A percentile compares a stretch with the other conserved stretches of the same genome.
These are phyloP conservation scores for Araneus ventricosus DNA, from an alignment of 1,140 invertebrate genomes.

Conservation along the genomic window DNA sequence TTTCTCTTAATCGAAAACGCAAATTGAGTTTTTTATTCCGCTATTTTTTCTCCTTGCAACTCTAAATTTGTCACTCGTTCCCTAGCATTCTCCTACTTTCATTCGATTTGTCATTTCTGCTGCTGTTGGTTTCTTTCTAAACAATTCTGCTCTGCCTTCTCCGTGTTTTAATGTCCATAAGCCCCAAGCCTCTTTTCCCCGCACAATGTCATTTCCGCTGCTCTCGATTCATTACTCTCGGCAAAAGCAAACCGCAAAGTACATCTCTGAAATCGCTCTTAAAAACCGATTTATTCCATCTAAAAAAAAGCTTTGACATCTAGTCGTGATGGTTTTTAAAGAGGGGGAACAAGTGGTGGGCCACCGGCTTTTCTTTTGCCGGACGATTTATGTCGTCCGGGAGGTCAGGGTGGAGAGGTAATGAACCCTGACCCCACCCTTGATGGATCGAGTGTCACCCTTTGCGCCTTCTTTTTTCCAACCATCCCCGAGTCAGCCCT, in stretches of 20 bases:
- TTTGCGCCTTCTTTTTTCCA: neutral
- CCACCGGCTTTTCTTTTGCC: slow-evolving; percentile 40
- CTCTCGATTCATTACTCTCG: slow-evolving; percentile 26
- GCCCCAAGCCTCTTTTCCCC: neutral
- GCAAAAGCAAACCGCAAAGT: slow-evolving; percentile 6
- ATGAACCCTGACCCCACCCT: slow-evolving; percentile 71
- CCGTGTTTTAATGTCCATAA: neutral
- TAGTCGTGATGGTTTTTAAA: slow-evolving; percentile 20
- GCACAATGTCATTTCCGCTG: neutral
- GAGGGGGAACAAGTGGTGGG: neutral
- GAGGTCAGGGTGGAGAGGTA: slow-evolving; percentile 70
- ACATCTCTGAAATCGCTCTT: slow-evolving; percentile 43
- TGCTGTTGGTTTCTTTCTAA: neutral
- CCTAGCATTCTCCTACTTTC: no score
- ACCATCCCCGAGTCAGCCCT: neutral
- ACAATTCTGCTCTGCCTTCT: neutral
- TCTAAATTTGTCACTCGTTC: neutral
- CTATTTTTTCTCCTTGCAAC: no score
- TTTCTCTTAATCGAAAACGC: no score
- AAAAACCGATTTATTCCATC: slow-evolving; percentile 69
- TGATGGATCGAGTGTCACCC: slow-evolving; percentile 67
- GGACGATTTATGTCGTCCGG: slow-evolving; percentile 72
- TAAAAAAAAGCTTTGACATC: slow-evolving; percentile 22
- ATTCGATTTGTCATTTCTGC: no score
- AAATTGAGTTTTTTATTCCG: no score